Conservation (phyloP, 2,113 vertebrate species). For the Melanostigma gelatinosum region DNA sequence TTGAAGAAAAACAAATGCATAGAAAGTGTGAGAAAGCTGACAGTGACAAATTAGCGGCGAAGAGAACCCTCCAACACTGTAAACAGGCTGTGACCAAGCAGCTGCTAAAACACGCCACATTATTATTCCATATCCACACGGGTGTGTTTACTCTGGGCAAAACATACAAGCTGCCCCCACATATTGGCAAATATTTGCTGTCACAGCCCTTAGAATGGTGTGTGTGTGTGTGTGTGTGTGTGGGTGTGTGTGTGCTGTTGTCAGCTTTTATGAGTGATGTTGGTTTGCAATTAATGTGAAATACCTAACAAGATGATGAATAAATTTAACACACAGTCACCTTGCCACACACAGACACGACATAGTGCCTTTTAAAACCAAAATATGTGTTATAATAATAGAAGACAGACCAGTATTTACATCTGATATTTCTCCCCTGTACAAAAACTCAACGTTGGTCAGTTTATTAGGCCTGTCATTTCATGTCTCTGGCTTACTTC, state of each 20-base stretch:
- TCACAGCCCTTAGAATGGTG: conserved; percentile 55
- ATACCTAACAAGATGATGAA: conserved; percentile 55
- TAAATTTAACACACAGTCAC: conserved; percentile 35
- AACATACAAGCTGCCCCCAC: conserved; percentile 76
- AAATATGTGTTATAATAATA: conserved; percentile 37
- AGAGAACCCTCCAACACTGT: conserved; percentile 76
- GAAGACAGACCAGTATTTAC: conserved; percentile 37
- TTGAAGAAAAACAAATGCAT: conserved; percentile 6
- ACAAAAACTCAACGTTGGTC: conserved; percentile 12
- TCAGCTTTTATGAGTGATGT: conserved; percentile 46
- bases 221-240: conserved; percentile 41
- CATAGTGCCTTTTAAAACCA: conserved; percentile 25
- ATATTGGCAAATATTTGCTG: conserved; percentile 78
- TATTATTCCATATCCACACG: conserved; percentile 80
- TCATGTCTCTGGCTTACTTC: conserved; percentile 29
- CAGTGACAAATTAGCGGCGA: conserved; percentile 80
- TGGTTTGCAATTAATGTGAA: conserved; percentile 57
- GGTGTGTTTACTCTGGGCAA: conserved; percentile 73
- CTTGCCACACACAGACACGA: conserved; percentile 3
- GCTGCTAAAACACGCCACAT: conserved; percentile 76
- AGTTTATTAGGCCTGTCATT: conserved; percentile 28
- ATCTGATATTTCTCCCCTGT: conserved; percentile 31
- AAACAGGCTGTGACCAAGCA: conserved; percentile 76
- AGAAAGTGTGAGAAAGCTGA: conserved; percentile 66
- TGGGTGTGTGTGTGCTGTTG: conserved; percentile 34